Conservation (phyloP, 2,113 vertebrate species). For the Atractosteus spatula region DNA sequence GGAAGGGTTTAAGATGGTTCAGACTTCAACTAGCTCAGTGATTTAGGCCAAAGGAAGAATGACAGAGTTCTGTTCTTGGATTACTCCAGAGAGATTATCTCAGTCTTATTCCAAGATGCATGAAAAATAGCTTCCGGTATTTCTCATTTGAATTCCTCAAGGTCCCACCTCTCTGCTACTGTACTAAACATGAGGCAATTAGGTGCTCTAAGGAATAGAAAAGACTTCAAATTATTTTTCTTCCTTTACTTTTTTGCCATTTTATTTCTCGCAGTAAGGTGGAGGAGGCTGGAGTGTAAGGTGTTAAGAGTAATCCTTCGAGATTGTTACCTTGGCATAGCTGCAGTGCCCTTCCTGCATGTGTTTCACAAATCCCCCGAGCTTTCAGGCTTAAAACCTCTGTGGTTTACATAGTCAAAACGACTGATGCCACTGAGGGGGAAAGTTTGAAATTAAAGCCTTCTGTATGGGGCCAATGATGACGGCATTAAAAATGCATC, state of each 20-base stretch:
- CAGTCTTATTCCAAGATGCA: neutral
- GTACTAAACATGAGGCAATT: neutral
- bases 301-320: slow-evolving; percentile 47
- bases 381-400: slow-evolving; percentile 29
- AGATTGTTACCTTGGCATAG: slow-evolving; percentile 28
- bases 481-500: too few species aligned
- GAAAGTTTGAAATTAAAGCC: neutral
- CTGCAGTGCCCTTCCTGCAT: slow-evolving; percentile 30
- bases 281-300: slow-evolving; percentile 15
- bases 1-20: too few species aligned
- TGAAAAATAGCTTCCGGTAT: neutral
- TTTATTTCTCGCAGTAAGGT: slow-evolving; percentile 14
- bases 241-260: slow-evolving; percentile 26
- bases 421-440: neutral
- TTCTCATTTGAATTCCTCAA: neutral
- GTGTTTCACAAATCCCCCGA: slow-evolving; percentile 50
- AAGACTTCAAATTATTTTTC: slow-evolving; percentile 13
- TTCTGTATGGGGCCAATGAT: too few species aligned
- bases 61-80: too few species aligned
- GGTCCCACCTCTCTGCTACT: too few species aligned
- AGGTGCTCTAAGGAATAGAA: slow-evolving; percentile 17
- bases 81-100: too few species aligned
- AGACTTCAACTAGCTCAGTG: too few species aligned
- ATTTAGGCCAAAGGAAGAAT: too few species aligned
- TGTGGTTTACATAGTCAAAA: neutral